Conservation (phyloP, 2,888 invertebrate species). For the Deilephila elpenor region DNA sequence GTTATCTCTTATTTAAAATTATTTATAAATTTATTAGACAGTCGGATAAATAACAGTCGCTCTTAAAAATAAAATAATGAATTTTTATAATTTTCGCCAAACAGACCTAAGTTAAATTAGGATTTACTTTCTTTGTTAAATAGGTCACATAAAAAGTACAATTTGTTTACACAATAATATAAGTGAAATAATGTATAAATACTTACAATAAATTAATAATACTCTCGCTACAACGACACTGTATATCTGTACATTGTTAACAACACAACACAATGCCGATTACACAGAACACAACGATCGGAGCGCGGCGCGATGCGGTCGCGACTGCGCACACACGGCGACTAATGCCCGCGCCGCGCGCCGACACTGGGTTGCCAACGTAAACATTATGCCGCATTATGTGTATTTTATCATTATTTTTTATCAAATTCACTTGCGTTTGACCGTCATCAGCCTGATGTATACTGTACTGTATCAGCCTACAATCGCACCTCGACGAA, state of each 20-base stretch:
- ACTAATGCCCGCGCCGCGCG: not conserved
- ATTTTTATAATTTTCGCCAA: no score
- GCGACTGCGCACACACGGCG: not conserved
- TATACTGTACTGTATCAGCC: no score
- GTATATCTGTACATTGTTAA: not conserved
- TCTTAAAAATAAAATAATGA: no score
- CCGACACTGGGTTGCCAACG: not conserved
- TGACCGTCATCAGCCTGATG: no score
- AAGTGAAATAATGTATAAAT: not conserved
- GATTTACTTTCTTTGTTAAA: not conserved
- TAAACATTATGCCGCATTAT: not conserved
- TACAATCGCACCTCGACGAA: no score
- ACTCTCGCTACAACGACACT: not conserved
- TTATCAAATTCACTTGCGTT: no score
- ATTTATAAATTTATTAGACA: no score
- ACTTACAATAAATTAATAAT: conserved; percentile 2
- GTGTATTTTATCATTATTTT: not conserved
- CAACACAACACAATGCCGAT: not conserved
- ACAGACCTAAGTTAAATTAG: no score
- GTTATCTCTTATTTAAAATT: no score
- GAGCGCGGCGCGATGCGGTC: not conserved
- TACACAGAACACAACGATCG: not conserved
- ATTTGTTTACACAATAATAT: not conserved
- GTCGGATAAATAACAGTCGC: no score
- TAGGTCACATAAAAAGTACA: not conserved